These are phyloP conservation scores for Odocoileus hemionus DNA, from an alignment of 2,113 vertebrate species.

Conservation along the genomic window DNA sequence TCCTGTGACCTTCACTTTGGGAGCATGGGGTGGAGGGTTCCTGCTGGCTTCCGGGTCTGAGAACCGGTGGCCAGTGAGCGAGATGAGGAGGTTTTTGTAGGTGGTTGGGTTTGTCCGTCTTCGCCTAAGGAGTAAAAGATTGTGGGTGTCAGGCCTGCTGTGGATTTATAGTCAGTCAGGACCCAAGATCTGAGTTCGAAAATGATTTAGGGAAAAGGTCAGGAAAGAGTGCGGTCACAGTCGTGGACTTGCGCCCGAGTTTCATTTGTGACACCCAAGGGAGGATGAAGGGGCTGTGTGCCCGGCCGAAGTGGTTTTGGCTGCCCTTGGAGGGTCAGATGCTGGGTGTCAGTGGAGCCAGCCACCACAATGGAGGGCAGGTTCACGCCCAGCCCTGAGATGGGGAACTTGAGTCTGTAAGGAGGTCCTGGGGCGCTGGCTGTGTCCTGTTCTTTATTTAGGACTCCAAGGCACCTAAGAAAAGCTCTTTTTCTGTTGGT, in stretches of 20 bases:
- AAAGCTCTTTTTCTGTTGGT: neutral
- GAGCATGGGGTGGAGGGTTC: neutral
- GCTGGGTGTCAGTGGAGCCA: neutral
- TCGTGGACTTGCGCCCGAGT: rapidly evolving
- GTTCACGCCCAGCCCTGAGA: neutral
- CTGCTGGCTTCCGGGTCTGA: neutral
- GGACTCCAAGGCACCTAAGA: neutral
- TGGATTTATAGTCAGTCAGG: neutral
- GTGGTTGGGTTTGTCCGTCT: rapidly evolving
- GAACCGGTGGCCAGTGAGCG: rapidly evolving
- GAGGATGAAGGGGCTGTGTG: neutral
- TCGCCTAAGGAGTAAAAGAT: neutral
- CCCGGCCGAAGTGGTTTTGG: rapidly evolving
- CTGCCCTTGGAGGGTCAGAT: neutral
- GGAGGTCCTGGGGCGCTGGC: neutral
- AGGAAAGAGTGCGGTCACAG: neutral
- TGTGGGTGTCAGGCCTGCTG: neutral
- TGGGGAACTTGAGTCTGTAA: too few relatives aligned
- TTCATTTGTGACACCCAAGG: rapidly evolving
- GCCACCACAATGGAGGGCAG: neutral
- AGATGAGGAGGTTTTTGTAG: neutral
- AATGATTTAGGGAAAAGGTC: neutral
- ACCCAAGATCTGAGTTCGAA: neutral
- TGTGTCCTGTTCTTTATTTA: rapidly evolving
- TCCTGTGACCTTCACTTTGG: rapidly evolving